phyloP scores from a whole-genome alignment of 2,888 invertebrate species.

The Noctua pronuba region DNA sequence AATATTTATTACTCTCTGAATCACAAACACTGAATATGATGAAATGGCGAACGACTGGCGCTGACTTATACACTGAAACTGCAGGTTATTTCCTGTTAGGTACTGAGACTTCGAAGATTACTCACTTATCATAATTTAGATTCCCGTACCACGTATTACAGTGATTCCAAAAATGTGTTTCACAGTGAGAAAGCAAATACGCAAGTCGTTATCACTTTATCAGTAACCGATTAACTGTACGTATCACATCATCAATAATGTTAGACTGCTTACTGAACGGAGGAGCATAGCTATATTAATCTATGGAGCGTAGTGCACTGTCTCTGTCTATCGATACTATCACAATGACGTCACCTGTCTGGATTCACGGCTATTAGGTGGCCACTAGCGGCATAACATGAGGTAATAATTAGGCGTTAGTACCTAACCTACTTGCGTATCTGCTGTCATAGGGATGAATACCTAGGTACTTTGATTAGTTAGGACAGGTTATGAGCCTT shows the following conservation, averaged over 20 bases:
- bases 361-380: not conserved
- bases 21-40: not conserved
- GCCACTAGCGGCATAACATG: not conserved
- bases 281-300: no score
- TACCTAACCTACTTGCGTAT: no score
- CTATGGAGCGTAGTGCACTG: not conserved
- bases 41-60: not conserved
- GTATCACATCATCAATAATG: slow-evolving; percentile 21
- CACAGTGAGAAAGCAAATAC: slow-evolving; percentile 3
- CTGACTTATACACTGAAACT: not conserved
- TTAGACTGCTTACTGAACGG: not conserved
- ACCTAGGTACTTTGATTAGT: no score
- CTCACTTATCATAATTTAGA: not conserved
- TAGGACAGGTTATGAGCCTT: not conserved
- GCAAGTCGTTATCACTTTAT: slow-evolving; percentile 23
- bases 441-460: no score
- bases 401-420: not conserved
- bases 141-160: not conserved
- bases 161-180: not conserved
- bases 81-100: not conserved
- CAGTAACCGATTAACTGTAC: slow-evolving; percentile 13
- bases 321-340: not conserved
- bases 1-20: not conserved
- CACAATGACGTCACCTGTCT: not conserved
- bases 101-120: not conserved